Evolutionary conservation across 2,888 invertebrate genomes (phyloP).

Genomic region (Ptycholaimellus sp.): DNA sequence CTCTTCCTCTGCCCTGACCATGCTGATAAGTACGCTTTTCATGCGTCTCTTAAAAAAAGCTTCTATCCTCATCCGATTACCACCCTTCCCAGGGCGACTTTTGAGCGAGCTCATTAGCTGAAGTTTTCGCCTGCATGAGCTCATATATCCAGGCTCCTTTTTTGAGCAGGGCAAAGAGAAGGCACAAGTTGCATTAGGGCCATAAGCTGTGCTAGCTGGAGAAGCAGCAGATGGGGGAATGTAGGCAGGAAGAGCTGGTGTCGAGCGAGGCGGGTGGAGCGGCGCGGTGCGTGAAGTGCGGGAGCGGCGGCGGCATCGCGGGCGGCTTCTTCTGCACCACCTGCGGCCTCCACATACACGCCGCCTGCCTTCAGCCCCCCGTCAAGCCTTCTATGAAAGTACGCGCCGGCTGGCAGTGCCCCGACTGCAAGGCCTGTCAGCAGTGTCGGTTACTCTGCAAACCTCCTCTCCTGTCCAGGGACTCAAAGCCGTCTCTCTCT

Average conservation of each 20-base stretch:
- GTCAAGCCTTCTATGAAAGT: conserved; percentile 15
- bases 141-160: too few relatives aligned
- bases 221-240: too few relatives aligned
- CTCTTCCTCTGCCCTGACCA: conserved; percentile 64
- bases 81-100: too few relatives aligned
- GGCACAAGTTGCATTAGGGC: too few relatives aligned
- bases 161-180: too few relatives aligned
- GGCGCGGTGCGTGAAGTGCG: conserved; percentile 58
- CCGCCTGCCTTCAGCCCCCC: conserved; percentile 46
- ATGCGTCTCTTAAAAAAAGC: too few relatives aligned
- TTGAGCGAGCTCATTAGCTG: conserved; percentile 35
- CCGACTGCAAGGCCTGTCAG: conserved; percentile 70
- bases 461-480: background rate
- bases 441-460: conserved; percentile 39
- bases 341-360: conserved; percentile 80
- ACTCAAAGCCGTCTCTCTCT: conserved; percentile 2
- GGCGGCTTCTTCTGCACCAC: conserved; percentile 73
- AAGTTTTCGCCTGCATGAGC: too few relatives aligned
- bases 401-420: conserved; percentile 80
- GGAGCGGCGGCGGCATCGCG: conserved; percentile 54
- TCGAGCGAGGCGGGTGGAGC: conserved; percentile 42
- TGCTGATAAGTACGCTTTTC: conserved; percentile 63
- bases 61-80: too few relatives aligned
- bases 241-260: too few relatives aligned
- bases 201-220: too few relatives aligned